Base-by-base conservation (phyloP, 1,140 invertebrate species). In the Calephelis nemesis region DNA sequence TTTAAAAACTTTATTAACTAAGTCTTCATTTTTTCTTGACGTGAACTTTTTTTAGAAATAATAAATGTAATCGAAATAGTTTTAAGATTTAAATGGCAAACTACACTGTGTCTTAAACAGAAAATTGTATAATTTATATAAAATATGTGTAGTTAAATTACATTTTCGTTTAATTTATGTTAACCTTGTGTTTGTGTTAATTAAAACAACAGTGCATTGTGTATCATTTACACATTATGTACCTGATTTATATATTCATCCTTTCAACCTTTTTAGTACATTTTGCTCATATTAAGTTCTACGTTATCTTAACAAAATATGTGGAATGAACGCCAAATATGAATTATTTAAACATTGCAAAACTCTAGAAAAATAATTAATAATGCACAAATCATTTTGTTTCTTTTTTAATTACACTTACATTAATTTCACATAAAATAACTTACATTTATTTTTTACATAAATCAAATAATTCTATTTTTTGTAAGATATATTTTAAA, bases 71-170 rank as follows among this genome's bases (percentile, higher is more conserved):
- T 50, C 49, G 49, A 50, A 50, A 50, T 50, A 50, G 49, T 50
- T 50, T 50, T 50, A 50, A 50, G 49, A 50, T 50, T 50, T 15
- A 50, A 15, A 54, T 54, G 50, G 50, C 50, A 19, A 5, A 19
- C 50, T 54, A 45, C 50, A 54, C 13, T 13, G 50, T 54, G 50
- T 54, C 50, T 54, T 54, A 54, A 54, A 54, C 50, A 9, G 50
- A 54, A 19, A 19, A 10, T 9, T 54, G 10, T 54, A 19, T 19
- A 4, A 15, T 50, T 30, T 30, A 30, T 50, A 50, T 50, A 13
- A 13, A n/a, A 50, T 50, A 30, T 30, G 30, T 30, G 30, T 30
- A 30, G 4, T 30, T 30, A 4, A 30, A 30, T 30, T 30, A 30
- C 4, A 30, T 30, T 1, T 30, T 30, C 30, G 30, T 30, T 30